Percentiles rank a stretch among this genome's conserved stretches.
These are phyloP conservation scores for Brachyistius frenatus DNA, from an alignment of 2,113 vertebrate genomes.

Conservation along the genomic window DNA sequence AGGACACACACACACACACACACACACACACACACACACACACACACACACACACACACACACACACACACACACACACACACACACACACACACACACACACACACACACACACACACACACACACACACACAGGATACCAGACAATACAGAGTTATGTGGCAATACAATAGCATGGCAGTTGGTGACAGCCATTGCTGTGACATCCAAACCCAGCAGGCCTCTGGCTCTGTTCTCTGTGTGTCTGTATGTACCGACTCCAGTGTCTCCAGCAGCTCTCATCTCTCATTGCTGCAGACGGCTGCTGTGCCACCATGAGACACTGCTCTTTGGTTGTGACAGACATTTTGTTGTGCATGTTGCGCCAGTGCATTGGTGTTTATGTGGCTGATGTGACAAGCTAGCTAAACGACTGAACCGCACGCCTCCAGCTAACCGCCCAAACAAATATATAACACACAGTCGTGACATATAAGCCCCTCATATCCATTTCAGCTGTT, in stretches of 20 bases:
- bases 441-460: constrained; percentile 19
- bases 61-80: constrained; percentile 16
- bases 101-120: background rate
- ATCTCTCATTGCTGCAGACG: constrained; percentile 69
- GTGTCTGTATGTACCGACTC: constrained; percentile 54
- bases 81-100: background rate
- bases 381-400: constrained; percentile 46
- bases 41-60: background rate
- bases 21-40: constrained; percentile 8
- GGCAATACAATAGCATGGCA: constrained; percentile 58
- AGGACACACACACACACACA: constrained; percentile 2
- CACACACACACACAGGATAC: constrained; percentile 9
- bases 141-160: constrained; percentile 64
- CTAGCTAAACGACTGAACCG: constrained; percentile 40
- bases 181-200: constrained; percentile 66
- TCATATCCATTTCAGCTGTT: constrained; percentile 38
- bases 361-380: constrained; percentile 21
- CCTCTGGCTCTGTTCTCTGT: constrained; percentile 55
- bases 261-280: constrained; percentile 64
- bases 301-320: constrained; percentile 48
- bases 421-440: constrained; percentile 43
- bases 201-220: constrained; percentile 69
- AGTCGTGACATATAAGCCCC: constrained; percentile 11
- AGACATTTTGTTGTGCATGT: constrained; percentile 35
- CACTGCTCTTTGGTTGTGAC: constrained; percentile 62